These are phyloP conservation scores for Aurelia sp. DNA, from an alignment of 30 jellyfish, hydroid and myxozoan species.

Conservation along the genomic window DNA sequence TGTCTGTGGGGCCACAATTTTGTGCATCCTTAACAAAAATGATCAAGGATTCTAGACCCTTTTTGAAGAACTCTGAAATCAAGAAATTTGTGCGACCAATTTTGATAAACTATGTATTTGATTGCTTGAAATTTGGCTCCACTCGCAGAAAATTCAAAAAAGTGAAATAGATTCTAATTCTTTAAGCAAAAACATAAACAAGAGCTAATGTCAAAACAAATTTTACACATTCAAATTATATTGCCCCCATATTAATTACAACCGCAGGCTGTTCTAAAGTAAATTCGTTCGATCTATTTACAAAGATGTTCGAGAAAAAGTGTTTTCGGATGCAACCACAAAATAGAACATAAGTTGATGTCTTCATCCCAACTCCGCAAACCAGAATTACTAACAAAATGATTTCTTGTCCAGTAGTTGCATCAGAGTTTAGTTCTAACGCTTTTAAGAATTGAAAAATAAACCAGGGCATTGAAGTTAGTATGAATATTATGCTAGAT, in stretches of 20 bases:
- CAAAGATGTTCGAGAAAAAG: slow-evolving; percentile 23
- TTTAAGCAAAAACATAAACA: no score
- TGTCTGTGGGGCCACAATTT: no score
- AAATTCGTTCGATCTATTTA: slow-evolving; percentile 15
- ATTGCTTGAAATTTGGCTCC: no score
- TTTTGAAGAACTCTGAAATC: no score
- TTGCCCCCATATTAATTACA: slow-evolving; percentile 36
- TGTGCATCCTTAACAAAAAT: no score
- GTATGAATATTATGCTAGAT: slow-evolving; percentile 27
- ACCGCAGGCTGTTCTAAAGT: slow-evolving; percentile 56
- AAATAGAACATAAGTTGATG: slow-evolving; percentile 12
- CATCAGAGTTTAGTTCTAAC: slow-evolving; percentile 4
- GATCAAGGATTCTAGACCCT: no score
- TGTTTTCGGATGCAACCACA: slow-evolving; percentile 34
- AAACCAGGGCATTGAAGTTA: slow-evolving; percentile 53
- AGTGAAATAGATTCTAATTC: no score
- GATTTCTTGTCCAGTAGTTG: slow-evolving; percentile 13
- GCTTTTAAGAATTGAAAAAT: slow-evolving; percentile 35
- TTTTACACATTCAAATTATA: neutral
- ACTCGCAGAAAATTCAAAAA: no score
- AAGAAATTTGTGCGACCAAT: no score
- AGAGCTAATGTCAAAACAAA: no score
- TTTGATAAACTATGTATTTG: no score
- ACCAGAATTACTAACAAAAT: slow-evolving; percentile 23
- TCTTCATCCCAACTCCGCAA: slow-evolving; percentile 41